Evolutionary conservation across 2,888 invertebrate species (phyloP).

Genomic region (Shargacucullia verbasci): DNA sequence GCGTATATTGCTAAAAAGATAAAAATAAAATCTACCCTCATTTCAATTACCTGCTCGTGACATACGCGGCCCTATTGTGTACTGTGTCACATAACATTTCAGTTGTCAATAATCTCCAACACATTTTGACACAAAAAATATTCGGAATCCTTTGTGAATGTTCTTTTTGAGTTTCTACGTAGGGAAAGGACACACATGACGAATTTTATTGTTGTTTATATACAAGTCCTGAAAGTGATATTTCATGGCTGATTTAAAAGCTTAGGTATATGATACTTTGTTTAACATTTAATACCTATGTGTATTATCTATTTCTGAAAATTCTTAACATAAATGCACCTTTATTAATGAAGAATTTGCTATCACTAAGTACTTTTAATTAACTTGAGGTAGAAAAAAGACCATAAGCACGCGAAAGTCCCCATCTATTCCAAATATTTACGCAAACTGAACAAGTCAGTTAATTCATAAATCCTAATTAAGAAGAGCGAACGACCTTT

Average conservation of each 20-base stretch:
- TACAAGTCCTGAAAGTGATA: no score
- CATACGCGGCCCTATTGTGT: slow-evolving; percentile 14
- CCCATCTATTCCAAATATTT: neutral
- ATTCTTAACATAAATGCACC: no score
- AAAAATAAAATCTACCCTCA: slow-evolving; percentile 6
- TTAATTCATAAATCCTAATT: slow-evolving; percentile 54
- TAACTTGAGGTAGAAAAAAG: no score
- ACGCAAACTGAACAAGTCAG: slow-evolving; percentile 10
- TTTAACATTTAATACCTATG: no score
- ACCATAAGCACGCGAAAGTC: neutral
- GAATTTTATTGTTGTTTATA: no score
- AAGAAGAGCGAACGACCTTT: slow-evolving; percentile 46
- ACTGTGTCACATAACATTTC: slow-evolving; percentile 12
- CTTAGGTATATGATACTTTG: no score
- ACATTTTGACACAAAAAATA: slow-evolving; percentile 16
- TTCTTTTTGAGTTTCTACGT: neutral
- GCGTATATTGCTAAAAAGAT: slow-evolving; percentile 7
- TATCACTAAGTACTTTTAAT: no score
- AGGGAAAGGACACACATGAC: no score
- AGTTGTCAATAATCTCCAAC: neutral
- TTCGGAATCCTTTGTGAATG: slow-evolving; percentile 15
- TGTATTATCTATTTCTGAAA: no score
- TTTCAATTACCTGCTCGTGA: slow-evolving; percentile 17
- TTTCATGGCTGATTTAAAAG: no score
- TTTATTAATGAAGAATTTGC: no score